Conservation (phyloP, 2,113 vertebrate species). For the Epinephelus moara region DNA sequence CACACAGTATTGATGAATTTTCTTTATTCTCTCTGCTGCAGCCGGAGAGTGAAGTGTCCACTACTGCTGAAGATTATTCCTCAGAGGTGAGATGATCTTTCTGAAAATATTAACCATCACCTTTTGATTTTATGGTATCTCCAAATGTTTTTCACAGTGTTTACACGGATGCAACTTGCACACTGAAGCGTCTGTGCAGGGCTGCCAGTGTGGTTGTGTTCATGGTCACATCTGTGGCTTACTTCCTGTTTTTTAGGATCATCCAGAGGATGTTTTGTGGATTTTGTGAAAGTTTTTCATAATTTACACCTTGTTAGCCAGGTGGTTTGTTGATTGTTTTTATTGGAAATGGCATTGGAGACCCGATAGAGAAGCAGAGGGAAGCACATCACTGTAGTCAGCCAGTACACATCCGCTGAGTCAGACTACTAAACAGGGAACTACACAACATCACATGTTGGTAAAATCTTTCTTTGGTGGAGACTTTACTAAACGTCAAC, state of each 20-base stretch:
- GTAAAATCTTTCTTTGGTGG: not conserved
- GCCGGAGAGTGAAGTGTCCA: constrained; percentile 94
- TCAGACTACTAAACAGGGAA: not conserved
- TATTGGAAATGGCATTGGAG: not conserved
- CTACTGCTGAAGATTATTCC: constrained; percentile 94
- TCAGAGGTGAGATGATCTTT: constrained; percentile 91
- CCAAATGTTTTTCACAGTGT: not conserved
- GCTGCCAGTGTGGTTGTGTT: not conserved
- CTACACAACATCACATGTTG: not conserved
- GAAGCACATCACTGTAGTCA: not conserved
- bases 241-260: not conserved
- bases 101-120: not conserved
- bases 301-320: not conserved
- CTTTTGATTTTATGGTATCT: not conserved
- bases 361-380: not conserved
- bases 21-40: constrained; percentile 79
- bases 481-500: not conserved
- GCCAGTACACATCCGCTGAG: not conserved
- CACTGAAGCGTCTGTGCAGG: not conserved
- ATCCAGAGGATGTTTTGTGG: not conserved
- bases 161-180: not conserved
- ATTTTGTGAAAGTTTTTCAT: not conserved
- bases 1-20: not conserved
- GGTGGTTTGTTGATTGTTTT: not conserved
- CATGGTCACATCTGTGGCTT: not conserved